A percentile compares a stretch with the other conserved stretches of the same genome.
Conservation (phyloP, 2,113 vertebrate genomes). For the Phylloscopus trochilus region DNA sequence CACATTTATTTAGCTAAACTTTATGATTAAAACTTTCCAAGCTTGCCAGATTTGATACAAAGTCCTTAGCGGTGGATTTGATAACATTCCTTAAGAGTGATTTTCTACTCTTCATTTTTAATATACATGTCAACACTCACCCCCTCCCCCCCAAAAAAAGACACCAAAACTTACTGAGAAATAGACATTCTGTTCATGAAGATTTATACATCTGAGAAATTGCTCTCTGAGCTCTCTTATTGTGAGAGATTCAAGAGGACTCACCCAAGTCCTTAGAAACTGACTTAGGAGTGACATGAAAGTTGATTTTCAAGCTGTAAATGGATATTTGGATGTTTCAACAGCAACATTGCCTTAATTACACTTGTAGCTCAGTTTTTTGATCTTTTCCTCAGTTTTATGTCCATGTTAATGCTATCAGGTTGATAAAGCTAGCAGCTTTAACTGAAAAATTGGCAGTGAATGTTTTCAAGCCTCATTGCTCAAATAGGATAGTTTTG, state of each 20-base stretch:
- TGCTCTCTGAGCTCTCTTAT: background rate
- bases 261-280: background rate
- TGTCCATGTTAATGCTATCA: background rate
- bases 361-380: constrained; percentile 5
- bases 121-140: background rate
- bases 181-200: background rate
- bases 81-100: background rate
- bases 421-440: constrained; percentile 25
- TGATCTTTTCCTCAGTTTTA: background rate
- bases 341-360: constrained; percentile 23
- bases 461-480: constrained; percentile 25
- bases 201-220: constrained; percentile 6
- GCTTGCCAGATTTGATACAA: background rate
- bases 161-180: background rate
- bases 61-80: background rate
- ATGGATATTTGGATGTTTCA: background rate
- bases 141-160: rapidly evolving
- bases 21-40: background rate
- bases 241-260: background rate
- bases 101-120: constrained; percentile 9
- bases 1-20: background rate
- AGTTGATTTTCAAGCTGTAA: constrained; percentile 7
- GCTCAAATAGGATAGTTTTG: background rate
- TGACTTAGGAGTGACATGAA: constrained; percentile 7
- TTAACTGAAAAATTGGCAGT: constrained; percentile 8